These are phyloP conservation scores for Anthoscopus minutus DNA, from an alignment of 2,113 vertebrate genomes.

Conservation along the genomic window DNA sequence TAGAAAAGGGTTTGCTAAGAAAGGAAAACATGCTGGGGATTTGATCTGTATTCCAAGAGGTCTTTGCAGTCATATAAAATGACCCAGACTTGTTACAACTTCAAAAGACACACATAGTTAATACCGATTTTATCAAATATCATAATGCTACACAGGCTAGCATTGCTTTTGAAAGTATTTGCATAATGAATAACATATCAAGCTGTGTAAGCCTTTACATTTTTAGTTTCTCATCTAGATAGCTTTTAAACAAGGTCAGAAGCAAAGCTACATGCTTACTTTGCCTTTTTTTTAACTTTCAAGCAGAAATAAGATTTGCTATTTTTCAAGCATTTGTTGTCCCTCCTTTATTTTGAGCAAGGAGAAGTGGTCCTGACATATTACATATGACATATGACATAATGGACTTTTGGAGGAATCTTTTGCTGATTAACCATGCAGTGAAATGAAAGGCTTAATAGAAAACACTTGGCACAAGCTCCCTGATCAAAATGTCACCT, in stretches of 20 bases:
- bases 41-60: constrained; percentile 65
- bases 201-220: constrained; percentile 34
- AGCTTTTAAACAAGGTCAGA: constrained; percentile 36
- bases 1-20: constrained; percentile 56
- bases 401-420: constrained; percentile 9
- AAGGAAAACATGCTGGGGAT: constrained; percentile 65
- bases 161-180: constrained; percentile 50
- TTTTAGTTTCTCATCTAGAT: constrained; percentile 15
- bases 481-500: constrained; percentile 57
- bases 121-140: constrained; percentile 63
- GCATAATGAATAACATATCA: constrained; percentile 51
- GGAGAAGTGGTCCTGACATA: neutral
- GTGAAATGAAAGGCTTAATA: constrained; percentile 49
- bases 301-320: neutral
- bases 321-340: neutral
- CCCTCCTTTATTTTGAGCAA: neutral
- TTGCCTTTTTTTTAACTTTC: neutral
- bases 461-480: constrained; percentile 50
- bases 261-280: neutral
- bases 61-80: constrained; percentile 64
- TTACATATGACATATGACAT: neutral
- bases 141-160: constrained; percentile 28
- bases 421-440: constrained; percentile 53
- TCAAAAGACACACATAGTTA: constrained; percentile 63
- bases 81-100: constrained; percentile 47